Evolutionary conservation across 2,113 vertebrate genomes (phyloP), one percentile per base, ranked within the genome.

Genomic region (Amia ocellicauda): DNA sequence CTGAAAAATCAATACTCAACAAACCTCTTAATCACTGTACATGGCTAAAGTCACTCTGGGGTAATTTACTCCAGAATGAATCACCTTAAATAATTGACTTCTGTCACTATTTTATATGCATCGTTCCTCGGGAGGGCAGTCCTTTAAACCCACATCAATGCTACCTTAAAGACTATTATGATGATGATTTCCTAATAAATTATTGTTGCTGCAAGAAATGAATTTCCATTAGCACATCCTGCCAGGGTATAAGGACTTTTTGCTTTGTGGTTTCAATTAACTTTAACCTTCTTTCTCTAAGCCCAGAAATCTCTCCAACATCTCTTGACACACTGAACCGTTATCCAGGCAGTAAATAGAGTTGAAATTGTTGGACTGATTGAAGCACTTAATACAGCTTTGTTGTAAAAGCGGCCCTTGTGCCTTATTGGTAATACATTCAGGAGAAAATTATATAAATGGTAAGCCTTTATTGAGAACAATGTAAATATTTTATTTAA

Each of bases 1-100:
- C 29, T 27, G 8, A 68, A 62, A 74, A 67, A 77, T 74, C 74
- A 71, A 70, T 70, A 64, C 41, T 63, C 58, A 64, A 63, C 69
- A 75, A 73, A 64, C 62, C 64, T 57, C 66, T 70, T 71, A 69
- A 77, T 73, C 67, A 70, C 36, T 22, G 45, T 43, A 60, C 68
- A 77, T 71, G 70, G 67, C 68, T 66, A 45, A 50, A 69, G 66
- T 73, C 64, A 69, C 72, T 75, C 51, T 60, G 55, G 69, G 69
- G 70, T 71, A 67, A 71, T 75, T 73, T 49, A 63, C 51, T 47
- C 56, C 50, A 58, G 66, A 52, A 74, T 77, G 74, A 69, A 72
- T 74, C 72, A 73, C 57, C 62, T 62, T 76, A 67, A 78, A 70
- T 58, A 66, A 69, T 69, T 74, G 70, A 77, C 72, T 60, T 71